Conservation (phyloP, 2,113 vertebrate species). For the Cynoglossus semilaevis region DNA sequence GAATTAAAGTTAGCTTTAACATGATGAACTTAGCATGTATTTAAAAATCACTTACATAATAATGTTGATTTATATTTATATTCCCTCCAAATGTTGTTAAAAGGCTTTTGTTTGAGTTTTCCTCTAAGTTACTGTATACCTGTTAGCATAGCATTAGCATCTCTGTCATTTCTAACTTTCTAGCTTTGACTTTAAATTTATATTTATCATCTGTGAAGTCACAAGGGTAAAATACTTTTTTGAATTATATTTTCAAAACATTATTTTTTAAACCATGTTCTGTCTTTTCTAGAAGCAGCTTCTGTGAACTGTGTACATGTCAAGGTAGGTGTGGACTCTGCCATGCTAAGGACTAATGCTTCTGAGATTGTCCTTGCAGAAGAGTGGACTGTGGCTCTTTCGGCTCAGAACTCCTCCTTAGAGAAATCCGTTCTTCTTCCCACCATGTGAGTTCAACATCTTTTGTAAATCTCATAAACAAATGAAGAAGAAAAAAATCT, state of each 20-base stretch:
- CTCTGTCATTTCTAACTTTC: too few relatives aligned
- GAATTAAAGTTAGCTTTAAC: too few relatives aligned
- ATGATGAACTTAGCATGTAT: too few relatives aligned
- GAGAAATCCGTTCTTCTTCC: conserved; percentile 76
- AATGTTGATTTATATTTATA: too few relatives aligned
- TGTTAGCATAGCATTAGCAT: too few relatives aligned
- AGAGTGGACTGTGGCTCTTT: conserved; percentile 53
- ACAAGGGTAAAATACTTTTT: too few relatives aligned
- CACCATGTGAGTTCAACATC: conserved; percentile 68
- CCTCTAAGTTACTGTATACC: too few relatives aligned
- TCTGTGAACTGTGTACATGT: conserved; percentile 53
- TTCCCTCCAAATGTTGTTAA: too few relatives aligned
- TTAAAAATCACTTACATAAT: too few relatives aligned
- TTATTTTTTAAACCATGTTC: conserved; percentile 27
- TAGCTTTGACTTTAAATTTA: too few relatives aligned
- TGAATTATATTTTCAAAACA: conserved; percentile 27
- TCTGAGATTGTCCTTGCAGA: conserved; percentile 44
- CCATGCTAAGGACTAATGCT: conserved; percentile 32
- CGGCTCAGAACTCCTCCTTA: conserved; percentile 10
- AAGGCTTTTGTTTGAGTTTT: too few relatives aligned
- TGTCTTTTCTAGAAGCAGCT: conserved; percentile 45
- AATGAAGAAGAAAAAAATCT: neutral
- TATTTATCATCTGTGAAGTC: too few relatives aligned
- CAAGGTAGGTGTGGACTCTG: conserved; percentile 49
- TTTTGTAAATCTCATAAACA: neutral